Base-by-base conservation (phyloP, 2,888 invertebrate genomes). In the Leptopilina myrica region DNA sequence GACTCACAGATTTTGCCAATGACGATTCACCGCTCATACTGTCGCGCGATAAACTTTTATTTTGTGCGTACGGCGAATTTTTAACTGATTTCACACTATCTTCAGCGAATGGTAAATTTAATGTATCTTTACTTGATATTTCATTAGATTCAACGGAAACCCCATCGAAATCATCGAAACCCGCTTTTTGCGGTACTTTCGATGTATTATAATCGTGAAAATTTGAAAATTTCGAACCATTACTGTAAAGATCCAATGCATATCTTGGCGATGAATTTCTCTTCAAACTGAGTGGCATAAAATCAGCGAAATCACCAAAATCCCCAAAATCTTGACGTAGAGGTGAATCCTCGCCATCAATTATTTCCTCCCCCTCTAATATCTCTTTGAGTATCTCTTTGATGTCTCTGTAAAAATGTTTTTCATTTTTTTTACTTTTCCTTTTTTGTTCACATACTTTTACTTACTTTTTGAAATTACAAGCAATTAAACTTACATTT, bases 101-200 rank as follows among this genome's bases (percentile, higher is more conserved):
- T 84, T 91, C 91, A 76, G 87, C 90, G 80, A 89, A 91, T 5
- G 91, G 91, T 69, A 90, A 81, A 77, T 91, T 89, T 8, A 91
- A 83, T 0, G 89, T 89, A 81, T 90, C 91, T 64, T 89, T 90
- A 80, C 89, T 91, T 9, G 91, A 91, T 43, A 86, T 86, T 2
- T 89, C 79, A 14, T 49, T 49, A 11, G 91, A 91, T 14, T 87
- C 88, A 12, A 86, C 88, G 1, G 91, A 91, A 0, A 89, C 88
- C 15, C 90, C 91, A 78, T 91, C 91, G 78, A 91, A 91, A 77
- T 91, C 91, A 64, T 91, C 91, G 81, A 91, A 91, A 12, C 88
- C 90, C 7, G 91, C 91, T 77, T 89, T 91, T 26, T 90, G 79
- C 1, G 91, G 90, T 15, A 88, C 85, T 65, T 89, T 90, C 4